Evolutionary conservation across 2,797 vertebrate genomes (phyloP), one percentile per base, ranked within the genome.

Genomic region (Coreius guichenoti): DNA sequence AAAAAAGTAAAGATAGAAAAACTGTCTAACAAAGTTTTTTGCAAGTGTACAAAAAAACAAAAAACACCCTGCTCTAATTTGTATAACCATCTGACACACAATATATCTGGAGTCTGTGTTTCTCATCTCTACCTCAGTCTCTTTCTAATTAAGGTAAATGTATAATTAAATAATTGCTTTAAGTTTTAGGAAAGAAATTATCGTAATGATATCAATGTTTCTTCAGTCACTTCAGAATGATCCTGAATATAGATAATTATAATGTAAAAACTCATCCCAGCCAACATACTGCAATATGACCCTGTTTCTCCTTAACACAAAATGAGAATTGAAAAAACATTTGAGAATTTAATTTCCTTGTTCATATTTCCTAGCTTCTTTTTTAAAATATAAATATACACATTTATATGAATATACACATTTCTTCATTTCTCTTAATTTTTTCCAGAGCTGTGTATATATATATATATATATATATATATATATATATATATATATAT

Each of bases 281-380:
- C 23, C 54, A 78, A 19, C 13, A 29, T 16, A 16, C 5, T 26
- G 26, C 43, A 43, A 77, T 58, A 58, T 61, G 31, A 58, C 13
- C 51, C 19, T 54, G 51, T 58, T 77, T 75, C 47, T 75, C 19
- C 49, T 33, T 54, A 58, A 77, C 74, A n/a, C 17, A 77, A 58
- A 77, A 58, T 16, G 7, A 39, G 21, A 17, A n/a, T 14, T 77
- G 14, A 43, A 43, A 43, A 43, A 43, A 77, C 54, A 77, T 43
- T n/a, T 17, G 4, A 58, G 23, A 19, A 26, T 19, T 43, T 1
- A 26, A 58, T 77, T 33, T 26, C 7, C 31, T 36, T 39, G 8
- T 43, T 58, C 2, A 0, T 19, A 45, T 29, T 36, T 45, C 16
- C 54, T 45, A 36, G 14, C 23, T 29, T 78, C 54, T 43, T 56